Base-by-base conservation (phyloP, 1,140 invertebrate genomes). In the Nasonia giraulti region DNA sequence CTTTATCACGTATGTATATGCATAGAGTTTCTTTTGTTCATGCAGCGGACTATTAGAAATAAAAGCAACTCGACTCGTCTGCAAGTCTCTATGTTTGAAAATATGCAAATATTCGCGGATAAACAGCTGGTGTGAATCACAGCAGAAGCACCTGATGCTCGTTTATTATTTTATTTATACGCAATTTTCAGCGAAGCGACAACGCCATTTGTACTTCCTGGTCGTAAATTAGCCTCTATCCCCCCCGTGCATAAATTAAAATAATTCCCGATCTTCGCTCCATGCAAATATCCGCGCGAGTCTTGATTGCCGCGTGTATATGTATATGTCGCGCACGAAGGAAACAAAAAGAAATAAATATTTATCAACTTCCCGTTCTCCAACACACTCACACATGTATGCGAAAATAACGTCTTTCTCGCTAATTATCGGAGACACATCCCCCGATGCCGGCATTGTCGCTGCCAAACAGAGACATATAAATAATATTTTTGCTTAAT, bases 301-400 rank as follows among this genome's bases (percentile, higher is more conserved):
- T 55, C 50, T 55, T 20, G 50, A 55, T 55, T 55, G 12, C 50
- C 17, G 50, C 50, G 5, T 55, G 17, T 55, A 55, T 17, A 17
- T 17, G 10, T 50, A 11, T 50, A 11, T 50, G 47, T 17, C 8
- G 2, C n/a, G 23, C 1, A 74, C 10, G 12, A 23, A 31, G 0
- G 27, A 37, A 74, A 31, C 71, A 74, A 11, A 20, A 77, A 78
- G 7, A 31, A 78, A 78, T 78, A 62, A 62, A 62, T 79, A 40
- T 79, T 79, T 68, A 68, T 79, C 20, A 79, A 40, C 17, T 62
- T 20, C 50, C 12, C 17, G 50, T 50, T 50, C 47, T 20, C 55
- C 2, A 27, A 14, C 17, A 4, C 14, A n/a, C 17, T 27, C 27
- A 2, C 27, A 27, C 27, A 27, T 2, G 27, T 27, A 62, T 0